A percentile compares a stretch with the other conserved stretches of the same genome.
Evolutionary conservation across 2,113 vertebrate genomes (phyloP).

Genomic region (Collichthys lucidus): DNA sequence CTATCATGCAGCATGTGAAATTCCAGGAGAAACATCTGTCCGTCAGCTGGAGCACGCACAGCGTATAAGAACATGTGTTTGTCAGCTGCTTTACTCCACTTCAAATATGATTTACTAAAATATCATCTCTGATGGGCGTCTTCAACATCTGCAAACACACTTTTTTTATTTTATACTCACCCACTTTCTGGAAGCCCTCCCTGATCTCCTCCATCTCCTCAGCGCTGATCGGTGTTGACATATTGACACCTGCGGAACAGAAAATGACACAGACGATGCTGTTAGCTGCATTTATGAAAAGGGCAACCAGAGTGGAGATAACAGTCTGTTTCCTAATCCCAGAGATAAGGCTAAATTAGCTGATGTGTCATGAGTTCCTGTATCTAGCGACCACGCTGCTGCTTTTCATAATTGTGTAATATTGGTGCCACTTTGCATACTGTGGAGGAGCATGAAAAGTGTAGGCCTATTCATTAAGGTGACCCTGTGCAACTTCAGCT

Average conservation of each 20-base stretch:
- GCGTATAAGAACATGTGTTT: not conserved
- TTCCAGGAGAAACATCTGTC: constrained; percentile 11
- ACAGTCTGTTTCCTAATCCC: not conserved
- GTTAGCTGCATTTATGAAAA: not conserved
- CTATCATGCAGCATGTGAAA: too few species aligned
- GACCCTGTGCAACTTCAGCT: not conserved
- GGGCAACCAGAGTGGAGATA: not conserved
- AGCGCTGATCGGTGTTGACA: constrained; percentile 56
- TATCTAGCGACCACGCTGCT: not conserved
- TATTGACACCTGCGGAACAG: constrained; percentile 44
- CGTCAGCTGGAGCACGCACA: constrained; percentile 6
- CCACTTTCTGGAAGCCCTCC: constrained; percentile 91
- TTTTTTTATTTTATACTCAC: constrained; percentile 79
- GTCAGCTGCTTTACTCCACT: constrained; percentile 15
- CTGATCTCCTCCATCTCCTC: constrained; percentile 92
- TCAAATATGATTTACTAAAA: not conserved
- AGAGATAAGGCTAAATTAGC: not conserved
- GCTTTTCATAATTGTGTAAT: not conserved
- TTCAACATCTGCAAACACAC: not conserved
- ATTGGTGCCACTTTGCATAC: not conserved
- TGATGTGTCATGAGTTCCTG: not conserved
- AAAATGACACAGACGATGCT: not conserved
- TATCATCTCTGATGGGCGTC: not conserved
- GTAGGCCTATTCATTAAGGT: not conserved
- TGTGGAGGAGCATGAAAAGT: not conserved